Evolutionary conservation across 2,888 invertebrate species (phyloP).

Genomic region (Tipula vernalis): DNA sequence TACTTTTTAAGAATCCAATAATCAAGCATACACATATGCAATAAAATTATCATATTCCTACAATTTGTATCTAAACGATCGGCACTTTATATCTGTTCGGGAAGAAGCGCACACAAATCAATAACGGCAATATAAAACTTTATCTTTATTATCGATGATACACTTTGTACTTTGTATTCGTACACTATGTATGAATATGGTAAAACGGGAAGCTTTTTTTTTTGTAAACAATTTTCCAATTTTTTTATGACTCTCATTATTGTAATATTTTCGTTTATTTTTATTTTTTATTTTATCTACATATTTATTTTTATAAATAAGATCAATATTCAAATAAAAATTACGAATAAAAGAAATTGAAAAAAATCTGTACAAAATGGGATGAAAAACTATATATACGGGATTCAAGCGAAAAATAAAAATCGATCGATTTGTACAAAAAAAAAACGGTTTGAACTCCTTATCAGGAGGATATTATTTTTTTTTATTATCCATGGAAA

Average conservation of each 20-base stretch:
- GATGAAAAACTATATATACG: neutral
- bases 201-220: neutral
- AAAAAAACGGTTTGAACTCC: neutral
- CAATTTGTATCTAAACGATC: neutral
- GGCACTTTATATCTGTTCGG: neutral
- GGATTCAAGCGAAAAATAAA: neutral
- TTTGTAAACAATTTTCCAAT: neutral
- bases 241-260: neutral
- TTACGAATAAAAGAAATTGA: neutral
- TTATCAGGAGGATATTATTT: neutral
- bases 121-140: neutral
- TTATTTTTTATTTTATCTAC: neutral
- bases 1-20: neutral
- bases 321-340: neutral
- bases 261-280: neutral
- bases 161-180: neutral
- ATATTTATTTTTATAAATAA: neutral
- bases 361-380: neutral
- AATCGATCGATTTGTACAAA: neutral
- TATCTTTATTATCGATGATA: neutral
- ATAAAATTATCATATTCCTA: neutral
- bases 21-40: neutral
- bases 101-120: neutral
- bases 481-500: neutral
- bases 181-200: neutral